A percentile compares a stretch with the other conserved stretches of the same genome.
Conservation (phyloP, 2,888 invertebrate species). For the Pegoplata infirma region DNA sequence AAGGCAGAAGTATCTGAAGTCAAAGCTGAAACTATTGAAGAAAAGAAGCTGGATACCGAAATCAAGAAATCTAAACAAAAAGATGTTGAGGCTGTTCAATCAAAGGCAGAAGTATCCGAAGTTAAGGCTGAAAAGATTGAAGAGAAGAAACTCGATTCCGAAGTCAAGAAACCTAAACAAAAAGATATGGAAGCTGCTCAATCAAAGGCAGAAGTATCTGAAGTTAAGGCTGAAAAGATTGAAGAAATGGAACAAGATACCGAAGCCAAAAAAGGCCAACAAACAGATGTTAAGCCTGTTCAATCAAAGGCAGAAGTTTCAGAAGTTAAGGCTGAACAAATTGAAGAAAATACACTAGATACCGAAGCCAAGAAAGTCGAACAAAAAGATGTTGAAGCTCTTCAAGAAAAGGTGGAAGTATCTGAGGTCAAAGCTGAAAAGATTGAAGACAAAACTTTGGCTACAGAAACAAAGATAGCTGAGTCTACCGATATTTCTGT, state of each 20-base stretch:
- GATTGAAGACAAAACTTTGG: constrained; percentile 21
- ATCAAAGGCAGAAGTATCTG: constrained; percentile 21
- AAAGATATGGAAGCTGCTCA: background rate
- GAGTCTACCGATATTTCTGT: background rate
- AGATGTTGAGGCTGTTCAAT: constrained; percentile 17
- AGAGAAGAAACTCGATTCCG: constrained; percentile 60
- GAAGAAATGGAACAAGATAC: constrained; percentile 50
- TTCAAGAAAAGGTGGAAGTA: background rate
- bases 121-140: constrained; percentile 59
- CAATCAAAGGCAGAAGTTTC: constrained; percentile 13
- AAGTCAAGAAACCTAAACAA: background rate
- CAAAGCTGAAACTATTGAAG: constrained; percentile 4
- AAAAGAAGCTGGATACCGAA: constrained; percentile 7
- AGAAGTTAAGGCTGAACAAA: constrained; percentile 15
- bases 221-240: constrained; percentile 64
- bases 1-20: constrained; percentile 2
- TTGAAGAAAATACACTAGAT: constrained; percentile 26
- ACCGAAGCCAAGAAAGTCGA: constrained; percentile 32
- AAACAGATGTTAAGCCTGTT: background rate
- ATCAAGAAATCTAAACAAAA: constrained; percentile 13
- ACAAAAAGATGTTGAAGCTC: background rate
- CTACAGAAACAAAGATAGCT: background rate
- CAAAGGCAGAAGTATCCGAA: constrained; percentile 45
- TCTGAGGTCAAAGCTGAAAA: constrained; percentile 20
- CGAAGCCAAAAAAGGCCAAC: constrained; percentile 7